Percentiles rank a stretch among this genome's conserved stretches.
These are phyloP conservation scores for Tolmerus cingulatus DNA, from an alignment of 2,888 invertebrate species.

Conservation along the genomic window DNA sequence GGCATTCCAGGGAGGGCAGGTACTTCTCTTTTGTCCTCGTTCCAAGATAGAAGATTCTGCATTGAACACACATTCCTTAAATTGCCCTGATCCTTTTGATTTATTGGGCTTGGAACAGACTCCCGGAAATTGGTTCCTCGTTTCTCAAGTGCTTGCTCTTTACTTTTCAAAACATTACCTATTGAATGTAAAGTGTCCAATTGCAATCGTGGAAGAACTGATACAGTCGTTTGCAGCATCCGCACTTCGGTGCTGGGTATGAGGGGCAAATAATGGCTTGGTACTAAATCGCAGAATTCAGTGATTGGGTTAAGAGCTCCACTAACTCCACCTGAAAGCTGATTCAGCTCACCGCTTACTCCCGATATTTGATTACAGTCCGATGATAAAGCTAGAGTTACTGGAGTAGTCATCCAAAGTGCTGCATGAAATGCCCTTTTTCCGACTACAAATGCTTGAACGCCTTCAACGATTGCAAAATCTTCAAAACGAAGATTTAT, in stretches of 20 bases:
- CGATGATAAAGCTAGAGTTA: slow-evolving; percentile 72
- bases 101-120: slow-evolving; percentile 62
- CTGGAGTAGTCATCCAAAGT: slow-evolving; percentile 74
- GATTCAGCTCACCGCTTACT: slow-evolving; percentile 64
- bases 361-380: slow-evolving; percentile 68
- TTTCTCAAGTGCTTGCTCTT: slow-evolving; percentile 63
- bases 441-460: slow-evolving; percentile 69
- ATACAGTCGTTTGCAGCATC: slow-evolving; percentile 79
- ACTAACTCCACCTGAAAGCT: slow-evolving; percentile 72
- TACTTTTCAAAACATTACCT: slow-evolving; percentile 69
- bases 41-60: slow-evolving; percentile 61
- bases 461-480: slow-evolving; percentile 70
- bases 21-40: slow-evolving; percentile 54
- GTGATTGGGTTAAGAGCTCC: slow-evolving; percentile 78
- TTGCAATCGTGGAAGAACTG: slow-evolving; percentile 77
- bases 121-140: slow-evolving; percentile 62
- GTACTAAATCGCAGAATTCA: slow-evolving; percentile 82
- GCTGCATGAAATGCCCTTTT: slow-evolving; percentile 79
- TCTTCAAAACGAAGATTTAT: slow-evolving; percentile 78
- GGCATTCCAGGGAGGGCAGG: slow-evolving; percentile 56
- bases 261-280: slow-evolving; percentile 70
- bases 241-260: slow-evolving; percentile 70
- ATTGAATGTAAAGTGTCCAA: slow-evolving; percentile 78
- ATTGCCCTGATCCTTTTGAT: slow-evolving; percentile 59
- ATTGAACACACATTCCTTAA: slow-evolving; percentile 66